Percentiles rank a stretch among this genome's conserved stretches.
phyloP scores from a whole-genome alignment of 2,797 vertebrate species.

The Cygnus olor region DNA sequence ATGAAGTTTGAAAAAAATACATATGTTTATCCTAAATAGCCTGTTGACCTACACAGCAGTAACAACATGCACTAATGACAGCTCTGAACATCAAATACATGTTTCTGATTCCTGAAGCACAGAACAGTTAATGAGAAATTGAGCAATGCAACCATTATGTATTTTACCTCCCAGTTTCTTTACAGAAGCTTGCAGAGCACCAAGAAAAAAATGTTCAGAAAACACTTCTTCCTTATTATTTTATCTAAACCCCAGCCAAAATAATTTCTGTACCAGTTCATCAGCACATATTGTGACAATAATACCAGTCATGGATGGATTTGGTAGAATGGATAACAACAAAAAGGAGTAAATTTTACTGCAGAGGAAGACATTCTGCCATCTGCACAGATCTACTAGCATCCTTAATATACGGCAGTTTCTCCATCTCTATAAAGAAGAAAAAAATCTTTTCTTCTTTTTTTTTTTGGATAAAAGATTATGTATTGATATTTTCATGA shows the following conservation, averaged over 20 bases:
- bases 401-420: neutral
- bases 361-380: neutral
- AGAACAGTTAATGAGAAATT: neutral
- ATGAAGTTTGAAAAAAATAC: neutral
- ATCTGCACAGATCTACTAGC: neutral
- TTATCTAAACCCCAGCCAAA: neutral
- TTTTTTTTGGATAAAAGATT: neutral
- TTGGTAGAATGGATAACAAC: neutral
- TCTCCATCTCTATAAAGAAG: neutral
- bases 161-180: neutral
- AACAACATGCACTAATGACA: neutral
- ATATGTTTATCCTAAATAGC: neutral
- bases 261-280: neutral
- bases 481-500: too few relatives aligned
- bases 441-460: neutral
- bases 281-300: neutral
- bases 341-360: neutral
- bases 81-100: neutral
- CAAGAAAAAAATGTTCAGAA: neutral
- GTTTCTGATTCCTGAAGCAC: neutral
- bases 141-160: neutral
- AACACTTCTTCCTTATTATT: neutral
- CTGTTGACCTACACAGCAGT: neutral
- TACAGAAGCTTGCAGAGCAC: neutral
- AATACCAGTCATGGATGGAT: neutral